Percentiles rank a stretch among this genome's conserved stretches.
phyloP scores from a whole-genome alignment of 2,113 vertebrate species.

The Dicaeum eximium region DNA sequence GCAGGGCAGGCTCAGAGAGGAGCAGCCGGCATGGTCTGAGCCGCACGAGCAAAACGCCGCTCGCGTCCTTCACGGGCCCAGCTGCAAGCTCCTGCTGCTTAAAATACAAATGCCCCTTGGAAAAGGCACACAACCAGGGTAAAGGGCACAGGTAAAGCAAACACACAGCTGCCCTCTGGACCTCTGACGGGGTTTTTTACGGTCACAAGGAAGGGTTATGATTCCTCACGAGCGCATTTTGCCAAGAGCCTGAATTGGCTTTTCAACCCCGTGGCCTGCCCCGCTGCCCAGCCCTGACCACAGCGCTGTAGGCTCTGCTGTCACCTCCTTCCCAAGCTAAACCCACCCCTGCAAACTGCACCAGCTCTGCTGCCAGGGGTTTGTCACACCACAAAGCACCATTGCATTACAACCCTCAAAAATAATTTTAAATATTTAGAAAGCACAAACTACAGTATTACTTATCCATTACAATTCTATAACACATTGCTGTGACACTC shows the following conservation, averaged over 20 bases:
- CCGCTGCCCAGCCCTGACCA: not conserved
- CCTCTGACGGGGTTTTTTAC: not conserved
- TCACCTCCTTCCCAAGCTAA: not conserved
- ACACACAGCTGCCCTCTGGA: not conserved
- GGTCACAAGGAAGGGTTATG: not conserved
- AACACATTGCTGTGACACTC: not conserved
- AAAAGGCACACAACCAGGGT: not conserved
- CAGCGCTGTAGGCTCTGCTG: not conserved
- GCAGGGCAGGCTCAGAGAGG: fast-evolving
- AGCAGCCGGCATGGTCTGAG: not conserved
- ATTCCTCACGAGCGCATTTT: not conserved
- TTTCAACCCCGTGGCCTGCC: not conserved
- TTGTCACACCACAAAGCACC: not conserved
- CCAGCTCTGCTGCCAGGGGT: not conserved
- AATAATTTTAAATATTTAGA: not conserved
- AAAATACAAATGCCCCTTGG: not conserved
- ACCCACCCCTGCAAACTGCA: not conserved
- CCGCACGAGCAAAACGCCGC: not conserved
- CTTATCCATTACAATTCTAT: not conserved
- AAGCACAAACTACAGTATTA: not conserved
- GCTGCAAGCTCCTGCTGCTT: not conserved
- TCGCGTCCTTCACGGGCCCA: not conserved
- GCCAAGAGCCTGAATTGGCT: not conserved
- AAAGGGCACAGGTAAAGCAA: slow-evolving; percentile 25
- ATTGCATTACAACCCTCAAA: not conserved